Percentiles rank a stretch among this genome's conserved stretches.
Evolutionary conservation across 2,113 vertebrate genomes (phyloP).

Genomic region (Carassius gibelio): DNA sequence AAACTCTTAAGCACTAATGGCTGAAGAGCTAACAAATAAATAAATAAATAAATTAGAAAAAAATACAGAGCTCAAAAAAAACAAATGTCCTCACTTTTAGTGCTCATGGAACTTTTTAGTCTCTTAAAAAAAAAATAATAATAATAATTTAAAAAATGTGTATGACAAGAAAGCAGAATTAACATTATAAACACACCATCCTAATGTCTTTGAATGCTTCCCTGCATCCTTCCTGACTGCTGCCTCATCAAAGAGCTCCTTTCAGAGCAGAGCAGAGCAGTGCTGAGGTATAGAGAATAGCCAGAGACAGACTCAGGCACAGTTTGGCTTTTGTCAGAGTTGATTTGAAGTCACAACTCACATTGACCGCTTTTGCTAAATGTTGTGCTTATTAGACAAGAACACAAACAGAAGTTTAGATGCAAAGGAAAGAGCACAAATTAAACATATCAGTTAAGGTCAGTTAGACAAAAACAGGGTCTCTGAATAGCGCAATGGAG

Average conservation of each 20-base stretch:
- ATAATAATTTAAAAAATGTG: not conserved
- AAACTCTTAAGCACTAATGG: conserved; percentile 33
- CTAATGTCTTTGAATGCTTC: conserved; percentile 44
- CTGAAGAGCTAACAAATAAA: not conserved
- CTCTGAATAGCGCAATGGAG: not conserved
- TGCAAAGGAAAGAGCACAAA: not conserved
- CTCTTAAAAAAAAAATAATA: not conserved
- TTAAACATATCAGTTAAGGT: not conserved
- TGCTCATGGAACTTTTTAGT: not conserved
- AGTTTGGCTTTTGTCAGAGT: conserved; percentile 34
- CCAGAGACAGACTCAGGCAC: conserved; percentile 6
- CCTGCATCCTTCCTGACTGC: conserved; percentile 32
- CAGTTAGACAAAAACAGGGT: not conserved
- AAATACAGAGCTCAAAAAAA: not conserved
- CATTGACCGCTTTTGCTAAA: not conserved
- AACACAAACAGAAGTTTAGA: not conserved
- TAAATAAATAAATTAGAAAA: not conserved
- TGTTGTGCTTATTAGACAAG: not conserved
- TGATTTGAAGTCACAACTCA: conserved; percentile 35
- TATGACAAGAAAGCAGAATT: conserved; percentile 21
- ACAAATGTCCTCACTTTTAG: not conserved
- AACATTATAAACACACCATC: conserved; percentile 7
- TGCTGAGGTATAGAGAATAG: not conserved
- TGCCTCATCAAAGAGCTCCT: conserved; percentile 44
- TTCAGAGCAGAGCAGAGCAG: conserved; percentile 26